Evolutionary conservation across 2,113 vertebrate genomes (phyloP), one percentile per base, ranked within the genome.

Genomic region (Clarias macrocephalus): DNA sequence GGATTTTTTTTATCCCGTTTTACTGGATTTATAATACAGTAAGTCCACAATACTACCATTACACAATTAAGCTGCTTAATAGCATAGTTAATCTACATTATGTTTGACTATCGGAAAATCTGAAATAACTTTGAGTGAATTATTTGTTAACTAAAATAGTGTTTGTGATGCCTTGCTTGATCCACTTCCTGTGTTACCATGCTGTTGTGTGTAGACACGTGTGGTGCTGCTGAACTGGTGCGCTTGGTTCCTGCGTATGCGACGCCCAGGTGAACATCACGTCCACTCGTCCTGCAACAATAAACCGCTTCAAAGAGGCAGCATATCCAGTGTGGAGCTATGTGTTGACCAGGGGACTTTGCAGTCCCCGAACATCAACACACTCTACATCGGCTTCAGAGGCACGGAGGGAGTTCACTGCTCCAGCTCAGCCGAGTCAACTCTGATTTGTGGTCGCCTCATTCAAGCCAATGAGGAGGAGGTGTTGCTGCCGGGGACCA

Each of bases 211-310:
- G n/a, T 92, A 99, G 98, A 97, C 97, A 18, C 96, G 97, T 62
- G 93, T 98, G 82, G 94, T 99, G 89, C 95, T 99, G 11, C 93
- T 99, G 88, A 98, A 99, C 89, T 99, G 98, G 98, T 99, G 98
- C 7, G 98, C 98, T 1, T 99, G 98, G 98, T 99, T 99, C 89
- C 96, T 99, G 81, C 95, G 98, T 62, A 99, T 99, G 98, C 98
- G 97, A 83, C 95, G 97, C 85, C 98, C 98, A 0, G 97, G 97
- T 0, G 96, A 98, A 86, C 97, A 97, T 0, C 96, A 95, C 52
- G 96, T 96, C 9, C 95, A 94, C 0, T 93, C 96, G 0, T 94
- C 94, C 0, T 96, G 95, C 62, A 95, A 97, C 83, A 97, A 97
- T 81, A 96, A 95, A 25, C 92, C 87, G 52, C 94, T 93, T 0